Conservation (phyloP, 2,888 invertebrate genomes). For the Synergus japonicus region DNA sequence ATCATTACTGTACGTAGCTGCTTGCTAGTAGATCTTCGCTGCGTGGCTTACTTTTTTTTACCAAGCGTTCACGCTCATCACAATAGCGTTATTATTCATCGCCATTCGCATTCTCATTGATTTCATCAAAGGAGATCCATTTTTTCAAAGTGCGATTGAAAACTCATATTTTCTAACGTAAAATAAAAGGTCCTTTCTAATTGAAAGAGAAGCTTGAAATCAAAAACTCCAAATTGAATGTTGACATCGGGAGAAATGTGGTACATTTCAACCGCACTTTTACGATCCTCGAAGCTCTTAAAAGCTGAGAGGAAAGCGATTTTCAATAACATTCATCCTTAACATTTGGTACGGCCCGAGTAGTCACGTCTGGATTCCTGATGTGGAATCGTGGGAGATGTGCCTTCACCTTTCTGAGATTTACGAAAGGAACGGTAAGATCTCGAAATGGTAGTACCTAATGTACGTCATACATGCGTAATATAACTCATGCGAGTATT, state of each 20-base stretch:
- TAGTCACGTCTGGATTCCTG: neutral
- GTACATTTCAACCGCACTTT: conserved; percentile 4
- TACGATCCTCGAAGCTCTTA: neutral
- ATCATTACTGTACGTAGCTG: conserved; percentile 58
- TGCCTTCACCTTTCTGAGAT: conserved; percentile 3
- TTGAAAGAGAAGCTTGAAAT: neutral
- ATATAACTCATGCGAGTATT: neutral
- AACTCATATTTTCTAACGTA: neutral
- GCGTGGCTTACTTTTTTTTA: conserved; percentile 51
- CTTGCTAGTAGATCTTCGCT: conserved; percentile 59
- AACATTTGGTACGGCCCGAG: conserved; percentile 16
- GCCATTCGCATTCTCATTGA: conserved; percentile 25
- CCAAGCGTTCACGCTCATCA: conserved; percentile 48
- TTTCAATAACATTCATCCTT: conserved; percentile 9
- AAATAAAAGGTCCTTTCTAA: neutral
- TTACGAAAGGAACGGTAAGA: conserved; percentile 25
- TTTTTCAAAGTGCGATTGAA: conserved; percentile 18
- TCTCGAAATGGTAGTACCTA: conserved; percentile 29
- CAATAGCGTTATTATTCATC: conserved; percentile 41
- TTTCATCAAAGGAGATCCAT: conserved; percentile 6
- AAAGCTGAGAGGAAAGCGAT: conserved; percentile 1
- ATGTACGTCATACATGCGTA: conserved; percentile 18
- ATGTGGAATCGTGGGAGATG: conserved; percentile 21
- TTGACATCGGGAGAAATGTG: neutral
- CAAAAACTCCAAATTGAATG: neutral